Percentiles rank a stretch among this genome's conserved stretches.
Conservation (phyloP, 2,113 vertebrate genomes). For the Brachirus orientalis region DNA sequence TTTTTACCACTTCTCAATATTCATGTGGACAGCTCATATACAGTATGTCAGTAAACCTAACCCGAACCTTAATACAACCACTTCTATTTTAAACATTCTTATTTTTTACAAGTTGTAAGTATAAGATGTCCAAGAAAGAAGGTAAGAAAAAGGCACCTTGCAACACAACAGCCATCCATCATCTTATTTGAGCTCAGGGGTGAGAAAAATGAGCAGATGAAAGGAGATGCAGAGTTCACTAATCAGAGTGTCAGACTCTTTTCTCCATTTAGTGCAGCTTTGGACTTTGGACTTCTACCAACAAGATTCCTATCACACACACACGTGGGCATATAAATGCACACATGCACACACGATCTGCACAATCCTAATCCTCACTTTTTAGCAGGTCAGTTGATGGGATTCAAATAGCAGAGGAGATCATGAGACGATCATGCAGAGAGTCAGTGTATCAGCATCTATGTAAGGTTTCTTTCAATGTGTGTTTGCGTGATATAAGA, state of each 20-base stretch:
- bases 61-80: no score
- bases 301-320: slow-evolving; percentile 64
- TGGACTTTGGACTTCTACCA: slow-evolving; percentile 57
- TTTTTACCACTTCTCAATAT: no score
- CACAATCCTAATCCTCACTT: slow-evolving; percentile 54
- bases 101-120: no score
- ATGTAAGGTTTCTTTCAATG: slow-evolving; percentile 15
- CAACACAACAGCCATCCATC: slow-evolving; percentile 57
- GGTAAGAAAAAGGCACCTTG: slow-evolving; percentile 30
- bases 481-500: slow-evolving; percentile 19
- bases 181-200: slow-evolving; percentile 50
- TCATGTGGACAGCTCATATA: no score
- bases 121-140: no score
- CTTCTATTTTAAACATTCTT: no score
- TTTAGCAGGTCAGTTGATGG: slow-evolving; percentile 58
- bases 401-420: slow-evolving; percentile 46
- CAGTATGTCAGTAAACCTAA: no score
- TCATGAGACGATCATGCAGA: slow-evolving; percentile 56
- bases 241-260: slow-evolving; percentile 22
- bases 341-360: slow-evolving; percentile 16
- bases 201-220: no score
- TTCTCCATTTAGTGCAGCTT: slow-evolving; percentile 37
- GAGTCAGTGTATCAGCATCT: slow-evolving; percentile 26
- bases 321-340: slow-evolving; percentile 34
- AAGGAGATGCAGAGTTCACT: slow-evolving; percentile 31